Conservation (phyloP, 2,113 vertebrate species). For the Ibidorhyncha struthersii region DNA sequence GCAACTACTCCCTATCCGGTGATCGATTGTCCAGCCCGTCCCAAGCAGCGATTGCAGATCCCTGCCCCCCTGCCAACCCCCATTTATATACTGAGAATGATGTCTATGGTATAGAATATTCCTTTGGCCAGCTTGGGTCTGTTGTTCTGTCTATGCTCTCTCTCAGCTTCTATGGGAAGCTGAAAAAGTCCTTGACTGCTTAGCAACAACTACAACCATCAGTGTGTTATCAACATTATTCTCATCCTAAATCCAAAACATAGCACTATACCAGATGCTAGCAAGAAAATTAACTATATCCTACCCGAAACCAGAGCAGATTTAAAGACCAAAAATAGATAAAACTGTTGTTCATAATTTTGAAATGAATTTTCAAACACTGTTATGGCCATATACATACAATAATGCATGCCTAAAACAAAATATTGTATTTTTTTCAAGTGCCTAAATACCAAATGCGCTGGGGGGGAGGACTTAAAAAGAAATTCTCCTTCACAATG, state of each 20-base stretch:
- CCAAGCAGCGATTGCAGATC: not conserved
- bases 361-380: not conserved
- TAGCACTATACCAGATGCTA: not conserved
- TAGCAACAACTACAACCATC: not conserved
- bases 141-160: not conserved
- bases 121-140: not conserved
- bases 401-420: not conserved
- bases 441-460: not conserved
- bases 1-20: not conserved
- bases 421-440: not conserved
- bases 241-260: not conserved
- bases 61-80: not conserved
- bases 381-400: not conserved
- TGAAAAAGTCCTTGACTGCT: not conserved
- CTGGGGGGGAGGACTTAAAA: rapidly evolving
- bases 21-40: not conserved
- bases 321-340: not conserved
- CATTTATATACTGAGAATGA: not conserved
- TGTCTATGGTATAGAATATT: not conserved
- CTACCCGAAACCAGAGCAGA: not conserved
- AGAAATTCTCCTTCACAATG: not conserved
- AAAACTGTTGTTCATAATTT: not conserved
- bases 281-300: not conserved
- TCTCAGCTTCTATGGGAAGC: not conserved
- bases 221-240: not conserved